Percentiles rank a stretch among this genome's conserved stretches.
These are phyloP conservation scores for Chelonus formosanus DNA, from an alignment of 2,888 invertebrate genomes.

Conservation along the genomic window DNA sequence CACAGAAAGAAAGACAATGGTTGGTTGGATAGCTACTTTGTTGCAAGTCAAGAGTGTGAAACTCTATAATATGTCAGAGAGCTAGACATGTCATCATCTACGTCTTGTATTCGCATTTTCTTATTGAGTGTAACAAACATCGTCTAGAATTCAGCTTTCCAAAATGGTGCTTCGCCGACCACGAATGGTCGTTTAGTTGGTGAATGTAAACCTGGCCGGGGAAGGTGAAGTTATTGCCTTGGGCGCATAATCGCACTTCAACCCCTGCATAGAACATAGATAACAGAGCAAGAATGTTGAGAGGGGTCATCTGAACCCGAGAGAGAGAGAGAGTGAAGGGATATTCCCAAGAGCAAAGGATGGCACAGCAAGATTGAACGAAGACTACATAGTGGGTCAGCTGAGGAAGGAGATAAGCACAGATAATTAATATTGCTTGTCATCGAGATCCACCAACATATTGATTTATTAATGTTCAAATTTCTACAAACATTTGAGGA, in stretches of 20 bases:
- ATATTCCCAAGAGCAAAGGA: slow-evolving; percentile 7
- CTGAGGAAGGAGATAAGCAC: slow-evolving; percentile 5
- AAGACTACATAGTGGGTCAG: slow-evolving; percentile 5
- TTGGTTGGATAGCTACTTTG: slow-evolving; percentile 14
- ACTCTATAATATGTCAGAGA: not conserved
- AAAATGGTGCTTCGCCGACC: slow-evolving; percentile 49
- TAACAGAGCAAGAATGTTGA: slow-evolving; percentile 34
- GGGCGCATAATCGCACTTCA: slow-evolving; percentile 53
- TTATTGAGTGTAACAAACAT: slow-evolving; percentile 15
- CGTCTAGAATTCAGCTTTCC: slow-evolving; percentile 26
- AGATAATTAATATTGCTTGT: slow-evolving; percentile 18
- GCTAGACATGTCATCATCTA: slow-evolving; percentile 2
- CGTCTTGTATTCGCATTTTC: not conserved
- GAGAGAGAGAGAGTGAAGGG: slow-evolving; percentile 6
- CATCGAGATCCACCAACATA: slow-evolving; percentile 5
- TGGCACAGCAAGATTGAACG: not conserved
- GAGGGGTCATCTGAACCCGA: slow-evolving; percentile 2
- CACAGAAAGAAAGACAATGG: slow-evolving; percentile 31
- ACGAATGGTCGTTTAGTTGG: slow-evolving; percentile 51
- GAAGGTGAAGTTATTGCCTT: slow-evolving; percentile 47
- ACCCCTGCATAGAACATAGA: slow-evolving; percentile 40
- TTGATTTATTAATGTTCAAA: slow-evolving; percentile 23
- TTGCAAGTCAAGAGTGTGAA: slow-evolving; percentile 11
- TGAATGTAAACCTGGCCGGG: slow-evolving; percentile 49
- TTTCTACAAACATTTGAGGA: slow-evolving; percentile 3